Percentiles rank a stretch among this genome's conserved stretches.
Evolutionary conservation across 2,888 invertebrate species (phyloP).

Genomic region (Tetranychus truncatus): DNA sequence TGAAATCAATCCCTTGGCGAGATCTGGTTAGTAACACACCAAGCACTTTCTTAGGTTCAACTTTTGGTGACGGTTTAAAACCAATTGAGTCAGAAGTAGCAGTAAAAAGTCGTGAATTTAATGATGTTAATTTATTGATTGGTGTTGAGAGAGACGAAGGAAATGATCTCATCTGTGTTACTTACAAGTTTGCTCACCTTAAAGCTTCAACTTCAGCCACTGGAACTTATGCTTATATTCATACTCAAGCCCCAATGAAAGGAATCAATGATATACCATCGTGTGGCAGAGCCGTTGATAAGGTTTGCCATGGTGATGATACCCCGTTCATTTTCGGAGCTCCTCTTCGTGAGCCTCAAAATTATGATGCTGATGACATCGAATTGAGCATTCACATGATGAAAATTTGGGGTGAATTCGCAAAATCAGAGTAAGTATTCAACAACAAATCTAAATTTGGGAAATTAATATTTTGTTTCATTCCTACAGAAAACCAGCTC

Average conservation of each 20-base stretch:
- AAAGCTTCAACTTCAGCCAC: neutral
- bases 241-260: neutral
- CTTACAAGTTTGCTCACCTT: neutral
- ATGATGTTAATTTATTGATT: neutral
- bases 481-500: no score
- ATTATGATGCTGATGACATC: neutral
- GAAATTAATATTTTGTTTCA: no score
- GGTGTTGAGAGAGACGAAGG: conserved; percentile 6
- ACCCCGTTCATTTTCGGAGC: neutral
- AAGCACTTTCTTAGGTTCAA: neutral
- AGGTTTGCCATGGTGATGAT: neutral
- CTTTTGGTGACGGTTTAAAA: neutral
- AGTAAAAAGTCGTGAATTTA: neutral
- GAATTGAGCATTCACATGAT: conserved; percentile 10
- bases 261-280: no score
- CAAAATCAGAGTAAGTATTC: neutral
- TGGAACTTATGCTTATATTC: neutral
- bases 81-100: neutral
- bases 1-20: neutral
- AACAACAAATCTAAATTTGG: no score
- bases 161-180: neutral
- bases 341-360: neutral
- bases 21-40: neutral
- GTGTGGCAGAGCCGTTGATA: no score
- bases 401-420: conserved; percentile 12